Conservation (phyloP, 2,888 invertebrate species). For the Tetragonula carbonaria region DNA sequence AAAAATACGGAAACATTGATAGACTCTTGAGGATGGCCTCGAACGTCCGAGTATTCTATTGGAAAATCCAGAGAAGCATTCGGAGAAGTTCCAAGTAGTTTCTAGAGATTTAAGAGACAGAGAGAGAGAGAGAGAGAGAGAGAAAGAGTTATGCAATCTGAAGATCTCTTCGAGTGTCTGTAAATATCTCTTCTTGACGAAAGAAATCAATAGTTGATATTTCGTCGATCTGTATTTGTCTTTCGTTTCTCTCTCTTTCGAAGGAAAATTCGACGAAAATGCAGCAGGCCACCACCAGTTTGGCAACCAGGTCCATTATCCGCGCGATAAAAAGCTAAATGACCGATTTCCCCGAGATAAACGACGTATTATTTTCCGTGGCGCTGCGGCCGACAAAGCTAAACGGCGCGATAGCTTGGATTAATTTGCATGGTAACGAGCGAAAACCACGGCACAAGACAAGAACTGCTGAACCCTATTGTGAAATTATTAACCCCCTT, state of each 20-base stretch:
- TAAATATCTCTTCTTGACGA: not conserved
- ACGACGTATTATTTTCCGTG: constrained; percentile 68
- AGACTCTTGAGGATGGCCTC: not conserved
- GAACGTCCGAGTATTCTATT: constrained; percentile 15
- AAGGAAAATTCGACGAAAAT: no score
- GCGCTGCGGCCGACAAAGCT: constrained; percentile 38
- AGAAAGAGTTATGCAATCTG: not conserved
- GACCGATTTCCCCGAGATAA: constrained; percentile 71
- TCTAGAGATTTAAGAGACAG: not conserved
- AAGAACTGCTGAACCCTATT: constrained; percentile 46
- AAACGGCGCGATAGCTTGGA: constrained; percentile 51
- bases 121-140: no score
- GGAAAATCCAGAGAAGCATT: constrained; percentile 13
- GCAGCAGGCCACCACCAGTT: no score
- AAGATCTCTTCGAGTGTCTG: not conserved
- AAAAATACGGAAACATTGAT: not conserved
- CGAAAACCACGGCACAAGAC: constrained; percentile 23
- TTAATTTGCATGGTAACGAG: constrained; percentile 67
- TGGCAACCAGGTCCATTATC: constrained; percentile 66
- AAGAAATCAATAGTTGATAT: not conserved
- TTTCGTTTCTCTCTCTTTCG: no score
- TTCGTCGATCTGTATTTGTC: not conserved
- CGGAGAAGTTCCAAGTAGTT: constrained; percentile 21
- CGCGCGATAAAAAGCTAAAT: constrained; percentile 72
- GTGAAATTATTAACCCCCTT: constrained; percentile 47